These are phyloP conservation scores for Scomberomorus guttatus DNA, from an alignment of 2,797 vertebrate genomes.

Conservation along the genomic window DNA sequence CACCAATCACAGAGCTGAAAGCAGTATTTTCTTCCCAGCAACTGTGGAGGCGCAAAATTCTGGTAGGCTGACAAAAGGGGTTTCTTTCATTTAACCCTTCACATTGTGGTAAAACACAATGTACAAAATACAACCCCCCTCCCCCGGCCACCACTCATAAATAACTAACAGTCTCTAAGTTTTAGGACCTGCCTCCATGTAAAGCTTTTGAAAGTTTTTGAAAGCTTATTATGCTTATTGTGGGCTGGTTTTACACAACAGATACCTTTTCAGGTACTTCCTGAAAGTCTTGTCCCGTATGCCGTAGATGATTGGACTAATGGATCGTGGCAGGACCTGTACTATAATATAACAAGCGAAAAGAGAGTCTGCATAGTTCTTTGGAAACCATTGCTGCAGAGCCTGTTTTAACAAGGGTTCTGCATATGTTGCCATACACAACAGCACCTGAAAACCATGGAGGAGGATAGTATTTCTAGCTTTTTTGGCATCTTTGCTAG, in stretches of 20 bases:
- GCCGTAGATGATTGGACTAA: slow-evolving; percentile 74
- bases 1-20: too few relatives aligned
- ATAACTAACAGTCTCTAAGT: too few relatives aligned
- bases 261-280: slow-evolving; percentile 58
- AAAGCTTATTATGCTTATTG: neutral
- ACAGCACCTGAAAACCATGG: slow-evolving; percentile 72
- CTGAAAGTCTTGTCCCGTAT: slow-evolving; percentile 67
- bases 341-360: slow-evolving; percentile 68
- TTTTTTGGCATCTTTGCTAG: slow-evolving; percentile 67
- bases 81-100: too few relatives aligned
- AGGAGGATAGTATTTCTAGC: slow-evolving; percentile 78
- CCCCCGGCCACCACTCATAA: too few relatives aligned
- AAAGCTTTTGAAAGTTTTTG: neutral
- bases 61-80: too few relatives aligned
- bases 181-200: too few relatives aligned
- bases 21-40: too few relatives aligned
- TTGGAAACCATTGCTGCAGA: slow-evolving; percentile 51
- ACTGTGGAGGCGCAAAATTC: too few relatives aligned
- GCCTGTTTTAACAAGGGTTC: slow-evolving; percentile 8
- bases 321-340: slow-evolving; percentile 65
- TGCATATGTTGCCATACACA: slow-evolving; percentile 71
- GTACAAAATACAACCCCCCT: too few relatives aligned
- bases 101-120: too few relatives aligned
- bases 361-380: slow-evolving; percentile 27
- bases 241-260: slow-evolving; percentile 11